Evolutionary conservation across 2,113 vertebrate genomes (phyloP).

Genomic region (Eclectus roratus): DNA sequence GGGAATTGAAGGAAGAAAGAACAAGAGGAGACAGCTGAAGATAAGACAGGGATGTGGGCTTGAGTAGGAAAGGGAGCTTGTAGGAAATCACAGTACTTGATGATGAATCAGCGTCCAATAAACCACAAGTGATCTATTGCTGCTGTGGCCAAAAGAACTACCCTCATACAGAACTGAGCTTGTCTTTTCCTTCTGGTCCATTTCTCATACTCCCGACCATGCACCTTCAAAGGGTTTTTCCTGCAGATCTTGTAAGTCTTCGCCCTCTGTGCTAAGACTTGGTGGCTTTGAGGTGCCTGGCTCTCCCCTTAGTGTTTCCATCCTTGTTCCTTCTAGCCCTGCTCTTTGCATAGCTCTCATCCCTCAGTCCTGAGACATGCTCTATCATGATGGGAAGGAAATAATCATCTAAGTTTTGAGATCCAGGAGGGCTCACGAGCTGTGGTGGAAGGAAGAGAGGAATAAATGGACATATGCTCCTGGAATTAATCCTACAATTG

Average conservation of each 20-base stretch:
- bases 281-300: background rate
- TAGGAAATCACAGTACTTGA: background rate
- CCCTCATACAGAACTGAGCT: background rate
- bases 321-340: background rate
- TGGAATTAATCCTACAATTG: background rate
- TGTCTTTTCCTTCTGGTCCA: background rate
- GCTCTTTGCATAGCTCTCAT: background rate
- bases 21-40: background rate
- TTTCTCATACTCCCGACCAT: background rate
- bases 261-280: background rate
- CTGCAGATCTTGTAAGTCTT: background rate
- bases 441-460: background rate
- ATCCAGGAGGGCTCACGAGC: background rate
- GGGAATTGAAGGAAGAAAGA: background rate
- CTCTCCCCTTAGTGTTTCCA: background rate
- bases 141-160: background rate
- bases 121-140: background rate
- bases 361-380: background rate
- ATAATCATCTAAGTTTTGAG: background rate
- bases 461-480: background rate
- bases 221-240: background rate
- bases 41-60: background rate
- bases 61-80: background rate
- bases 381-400: background rate
- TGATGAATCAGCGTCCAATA: background rate